Evolutionary conservation across 2,113 vertebrate genomes (phyloP).

Genomic region (Pseudorectes ferrugineus): DNA sequence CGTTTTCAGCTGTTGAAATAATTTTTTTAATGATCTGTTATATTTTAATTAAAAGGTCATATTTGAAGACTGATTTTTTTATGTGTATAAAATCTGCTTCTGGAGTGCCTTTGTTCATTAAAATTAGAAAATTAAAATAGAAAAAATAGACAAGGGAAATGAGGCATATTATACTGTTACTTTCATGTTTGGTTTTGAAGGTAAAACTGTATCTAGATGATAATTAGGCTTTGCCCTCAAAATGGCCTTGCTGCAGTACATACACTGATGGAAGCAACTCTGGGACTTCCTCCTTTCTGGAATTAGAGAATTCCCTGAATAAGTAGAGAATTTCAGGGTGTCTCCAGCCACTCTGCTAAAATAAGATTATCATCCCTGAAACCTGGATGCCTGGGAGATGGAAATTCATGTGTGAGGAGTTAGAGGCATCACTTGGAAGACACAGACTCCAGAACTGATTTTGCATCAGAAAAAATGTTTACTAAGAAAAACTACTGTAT

Average conservation of each 20-base stretch:
- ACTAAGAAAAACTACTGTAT: neutral
- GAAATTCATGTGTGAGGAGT: neutral
- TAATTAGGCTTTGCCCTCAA: constrained; percentile 71
- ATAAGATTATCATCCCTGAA: neutral
- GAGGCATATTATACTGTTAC: constrained; percentile 27
- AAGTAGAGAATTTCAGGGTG: neutral
- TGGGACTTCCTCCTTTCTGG: neutral
- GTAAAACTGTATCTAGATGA: constrained; percentile 67
- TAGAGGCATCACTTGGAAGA: neutral
- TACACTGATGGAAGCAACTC: neutral
- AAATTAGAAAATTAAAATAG: constrained; percentile 65
- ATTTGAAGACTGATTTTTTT: constrained; percentile 41
- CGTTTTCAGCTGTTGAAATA: neutral
- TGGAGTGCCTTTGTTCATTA: constrained; percentile 63
- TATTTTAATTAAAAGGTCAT: constrained; percentile 48
- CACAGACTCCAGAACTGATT: neutral
- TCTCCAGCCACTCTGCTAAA: neutral
- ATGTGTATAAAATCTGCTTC: neutral
- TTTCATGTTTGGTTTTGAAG: constrained; percentile 65
- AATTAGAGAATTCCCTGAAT: neutral
- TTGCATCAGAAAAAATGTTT: neutral
- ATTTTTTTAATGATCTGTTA: neutral
- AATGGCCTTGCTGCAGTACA: constrained; percentile 51
- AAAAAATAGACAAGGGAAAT: constrained; percentile 52
- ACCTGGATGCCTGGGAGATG: neutral